Base-by-base conservation (phyloP, 2,888 invertebrate genomes). In the Caenorhabditis parvicauda region DNA sequence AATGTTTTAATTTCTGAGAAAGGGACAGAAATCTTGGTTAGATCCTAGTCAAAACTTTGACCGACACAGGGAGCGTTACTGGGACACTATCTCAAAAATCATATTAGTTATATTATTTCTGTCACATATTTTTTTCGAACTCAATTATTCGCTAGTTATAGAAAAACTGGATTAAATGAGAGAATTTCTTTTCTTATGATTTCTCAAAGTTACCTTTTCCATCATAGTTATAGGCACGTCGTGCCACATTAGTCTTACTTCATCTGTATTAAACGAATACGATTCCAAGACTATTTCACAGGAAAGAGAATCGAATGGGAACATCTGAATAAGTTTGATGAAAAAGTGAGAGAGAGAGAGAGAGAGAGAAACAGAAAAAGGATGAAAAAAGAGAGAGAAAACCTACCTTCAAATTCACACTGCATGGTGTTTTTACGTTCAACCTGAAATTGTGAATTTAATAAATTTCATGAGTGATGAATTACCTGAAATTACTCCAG, bases 221-320 rank as follows among this genome's bases (percentile, higher is more conserved):
- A 81, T 79, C 75, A 81, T 75, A 48, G 80, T 80, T 22, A 81
- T 75, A 3, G 81, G 79, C 4, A 71, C 70, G 49, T 79, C 78
- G 47, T 79, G 79, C 79, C 79, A 79, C 28, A 75, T 59, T 37
- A 79, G 48, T 19, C 77, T 67, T 1, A 81, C 81, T 64, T 81
- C 81, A 39, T 74, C 80, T 4, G 77, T 72, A 43, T 81, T 81
- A 59, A 79, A 81, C 4, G 78, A 78, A 60, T 81, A 81, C 32
- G 67, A 67, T 55, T 81, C 81, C 35, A 80, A 72, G 9, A 77
- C 70, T 17, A 81, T 70, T 50, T 70, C 71, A 63, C 71, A 72
- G 21, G 74, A 74, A 7, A 74, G 37, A 2, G 72, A 69, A 58
- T 81, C 81, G 64, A 81, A 81, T 3, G 81, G 81, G 56, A 81